Percentiles rank a stretch among this genome's conserved stretches.
Evolutionary conservation across 2,888 invertebrate species (phyloP).

Genomic region (Cheilosia scutellata): DNA sequence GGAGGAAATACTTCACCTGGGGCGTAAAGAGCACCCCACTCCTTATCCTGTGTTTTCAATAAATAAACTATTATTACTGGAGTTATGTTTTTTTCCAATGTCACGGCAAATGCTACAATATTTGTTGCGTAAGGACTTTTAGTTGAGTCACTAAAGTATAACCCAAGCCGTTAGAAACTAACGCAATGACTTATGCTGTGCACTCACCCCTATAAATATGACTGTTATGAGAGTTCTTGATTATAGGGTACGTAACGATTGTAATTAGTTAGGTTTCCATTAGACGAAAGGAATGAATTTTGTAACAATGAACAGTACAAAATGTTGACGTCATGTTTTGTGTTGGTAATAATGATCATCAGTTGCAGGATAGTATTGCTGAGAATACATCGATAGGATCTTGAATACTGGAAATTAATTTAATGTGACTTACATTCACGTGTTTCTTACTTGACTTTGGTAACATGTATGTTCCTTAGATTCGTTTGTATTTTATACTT

Average conservation of each 20-base stretch:
- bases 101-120: neutral
- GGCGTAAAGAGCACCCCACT: slow-evolving; percentile 65
- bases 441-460: too few relatives aligned
- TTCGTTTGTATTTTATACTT: too few relatives aligned
- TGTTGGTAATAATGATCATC: neutral
- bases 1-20: slow-evolving; percentile 63
- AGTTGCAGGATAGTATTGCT: neutral
- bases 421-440: too few relatives aligned
- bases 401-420: too few relatives aligned
- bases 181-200: neutral
- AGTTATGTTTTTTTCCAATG: slow-evolving; percentile 5
- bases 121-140: slow-evolving; percentile 29
- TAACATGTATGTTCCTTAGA: too few relatives aligned
- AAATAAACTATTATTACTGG: slow-evolving; percentile 74
- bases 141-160: slow-evolving; percentile 33
- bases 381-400: too few relatives aligned
- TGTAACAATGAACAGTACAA: neutral
- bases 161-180: neutral
- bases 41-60: slow-evolving; percentile 67
- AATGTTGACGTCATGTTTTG: neutral
- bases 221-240: slow-evolving; percentile 10
- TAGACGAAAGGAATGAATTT: slow-evolving; percentile 2
- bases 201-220: slow-evolving; percentile 22
- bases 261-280: slow-evolving; percentile 11
- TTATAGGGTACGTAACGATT: slow-evolving; percentile 17